phyloP scores from a whole-genome alignment of 2,797 vertebrate genomes.

The Channa striata region DNA sequence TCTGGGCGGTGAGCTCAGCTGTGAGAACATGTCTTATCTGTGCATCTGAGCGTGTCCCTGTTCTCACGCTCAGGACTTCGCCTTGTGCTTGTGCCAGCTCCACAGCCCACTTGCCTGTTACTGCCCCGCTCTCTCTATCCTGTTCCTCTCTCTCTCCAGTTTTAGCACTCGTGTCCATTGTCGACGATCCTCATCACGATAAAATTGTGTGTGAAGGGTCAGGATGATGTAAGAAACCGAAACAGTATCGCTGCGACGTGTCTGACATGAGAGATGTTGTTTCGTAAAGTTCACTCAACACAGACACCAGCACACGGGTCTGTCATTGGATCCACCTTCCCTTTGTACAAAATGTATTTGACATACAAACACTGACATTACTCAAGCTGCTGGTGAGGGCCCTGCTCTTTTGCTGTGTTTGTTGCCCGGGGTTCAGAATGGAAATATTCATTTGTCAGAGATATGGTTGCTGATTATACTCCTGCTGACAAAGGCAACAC shows the following conservation, averaged over 20 bases:
- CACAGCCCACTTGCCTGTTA: background rate
- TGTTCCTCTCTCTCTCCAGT: background rate
- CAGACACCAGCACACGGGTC: background rate
- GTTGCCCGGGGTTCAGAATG: slow-evolving; percentile 51
- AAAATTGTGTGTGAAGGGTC: background rate
- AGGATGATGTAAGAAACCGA: slow-evolving; percentile 52
- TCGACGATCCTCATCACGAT: too few species aligned
- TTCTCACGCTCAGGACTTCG: background rate
- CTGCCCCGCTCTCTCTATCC: background rate
- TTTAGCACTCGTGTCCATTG: slow-evolving; percentile 14
- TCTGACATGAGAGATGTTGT: slow-evolving; percentile 23
- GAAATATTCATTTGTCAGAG: slow-evolving; percentile 64
- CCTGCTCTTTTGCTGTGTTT: slow-evolving; percentile 34
- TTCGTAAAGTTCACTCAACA: background rate
- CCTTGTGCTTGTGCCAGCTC: background rate
- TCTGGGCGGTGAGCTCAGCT: slow-evolving; percentile 13
- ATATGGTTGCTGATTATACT: slow-evolving; percentile 13
- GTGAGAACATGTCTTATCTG: background rate
- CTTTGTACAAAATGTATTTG: slow-evolving; percentile 39
- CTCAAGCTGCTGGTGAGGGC: slow-evolving; percentile 28
- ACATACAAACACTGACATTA: slow-evolving; percentile 47
- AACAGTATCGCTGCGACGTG: slow-evolving; percentile 30
- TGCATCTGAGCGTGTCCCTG: background rate
- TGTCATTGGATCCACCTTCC: slow-evolving; percentile 18
- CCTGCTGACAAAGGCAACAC: slow-evolving; percentile 59